Conservation (phyloP, 1,140 invertebrate genomes). For the Oncopeltus fasciatus region DNA sequence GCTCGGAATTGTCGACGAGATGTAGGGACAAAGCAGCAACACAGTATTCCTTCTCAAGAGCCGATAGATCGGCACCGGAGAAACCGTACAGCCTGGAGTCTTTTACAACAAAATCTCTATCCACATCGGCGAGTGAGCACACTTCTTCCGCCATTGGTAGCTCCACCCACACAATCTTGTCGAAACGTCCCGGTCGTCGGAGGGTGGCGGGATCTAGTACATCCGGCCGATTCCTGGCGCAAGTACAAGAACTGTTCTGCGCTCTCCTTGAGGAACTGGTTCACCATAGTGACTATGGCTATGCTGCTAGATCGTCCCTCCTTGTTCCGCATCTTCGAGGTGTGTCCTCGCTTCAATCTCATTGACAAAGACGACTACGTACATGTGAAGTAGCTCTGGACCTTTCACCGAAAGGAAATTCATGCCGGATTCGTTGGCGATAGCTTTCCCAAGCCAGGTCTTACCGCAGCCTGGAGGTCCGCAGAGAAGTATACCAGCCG, state of each 20-base stretch:
- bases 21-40: conserved; percentile 56
- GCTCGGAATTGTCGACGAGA: conserved; percentile 18
- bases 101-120: conserved; percentile 48
- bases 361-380: conserved; percentile 99
- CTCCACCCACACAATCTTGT: conserved; percentile 87
- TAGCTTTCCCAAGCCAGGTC: not conserved
- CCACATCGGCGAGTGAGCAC: conserved; percentile 72
- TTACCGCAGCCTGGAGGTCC: not conserved
- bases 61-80: conserved; percentile 84
- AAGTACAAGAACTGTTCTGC: conserved; percentile 83
- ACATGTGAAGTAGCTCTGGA: conserved; percentile 34
- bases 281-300: conserved; percentile 82
- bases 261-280: conserved; percentile 84
- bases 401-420: not conserved
- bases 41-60: conserved; percentile 68
- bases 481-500: not conserved
- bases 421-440: not conserved
- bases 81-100: conserved; percentile 58
- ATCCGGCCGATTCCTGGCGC: conserved; percentile 94
- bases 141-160: conserved; percentile 63
- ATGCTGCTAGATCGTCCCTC: conserved; percentile 33
- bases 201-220: conserved; percentile 86
- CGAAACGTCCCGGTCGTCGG: conserved; percentile 83
- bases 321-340: conserved; percentile 63
- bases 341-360: conserved; percentile 94